Evolutionary conservation across 2,888 invertebrate species (phyloP), one percentile per base, ranked within the genome.

Genomic region (Heliconius charithonia): DNA sequence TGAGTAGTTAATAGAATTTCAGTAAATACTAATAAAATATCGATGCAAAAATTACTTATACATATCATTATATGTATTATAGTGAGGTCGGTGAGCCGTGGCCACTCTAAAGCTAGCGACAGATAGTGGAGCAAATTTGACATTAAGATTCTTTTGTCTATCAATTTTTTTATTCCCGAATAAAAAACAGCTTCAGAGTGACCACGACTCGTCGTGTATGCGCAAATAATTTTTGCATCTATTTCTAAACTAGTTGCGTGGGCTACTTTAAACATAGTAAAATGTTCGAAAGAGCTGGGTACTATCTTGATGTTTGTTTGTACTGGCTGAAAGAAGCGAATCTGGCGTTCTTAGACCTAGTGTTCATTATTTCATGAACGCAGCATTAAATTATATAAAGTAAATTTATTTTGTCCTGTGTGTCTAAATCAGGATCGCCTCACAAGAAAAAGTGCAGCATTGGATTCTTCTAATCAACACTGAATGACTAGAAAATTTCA

Each of bases 271-370:
- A 83, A 81, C 78, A 81, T 78, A 80, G 79, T 84, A 82, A 82
- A 84, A 83, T 86, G 87, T 90, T 86, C 85, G 88, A 90, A 91
- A 91, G 92, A 90, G 91, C 93, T 93, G 93, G 87, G 88, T 91
- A 92, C 92, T 93, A 93, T 94, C 94, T 87, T 79, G 82, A 85
- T 93, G 94, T 95, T 94, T 95, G 93, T 94, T 93, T 94, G 91
- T 89, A 89, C 91, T 90, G 90, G 87, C 89, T 90, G 93, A 94
- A 94, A 94, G 94, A 94, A 94, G 94, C 93, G 93, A 94, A 93
- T 94, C 92, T 94, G 93, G 93, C 83, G 87, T 91, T 84, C 88
- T 90, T 85, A 91, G 86, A 90, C 86, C 75, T 78, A 82, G 87
- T 86, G 84, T 85, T 87, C 85, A 87, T 83, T 77, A 41, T 9